Conservation (phyloP, 1,140 invertebrate genomes). For the Brachionus asplanchnoidis region DNA sequence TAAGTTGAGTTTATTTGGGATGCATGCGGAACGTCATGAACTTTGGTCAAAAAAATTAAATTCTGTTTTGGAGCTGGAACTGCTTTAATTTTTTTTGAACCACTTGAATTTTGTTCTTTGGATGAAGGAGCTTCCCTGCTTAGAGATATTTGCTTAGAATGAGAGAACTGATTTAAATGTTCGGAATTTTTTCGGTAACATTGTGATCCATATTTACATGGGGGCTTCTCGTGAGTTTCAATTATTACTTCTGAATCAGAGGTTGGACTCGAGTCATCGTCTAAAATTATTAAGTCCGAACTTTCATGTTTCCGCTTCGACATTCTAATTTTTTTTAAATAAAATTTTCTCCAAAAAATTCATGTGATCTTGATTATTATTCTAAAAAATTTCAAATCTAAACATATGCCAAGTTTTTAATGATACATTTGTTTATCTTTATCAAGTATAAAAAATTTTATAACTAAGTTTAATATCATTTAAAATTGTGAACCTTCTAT, state of each 20-base stretch:
- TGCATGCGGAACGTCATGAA: not conserved
- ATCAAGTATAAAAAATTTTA: too few species aligned
- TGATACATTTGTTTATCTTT: not conserved
- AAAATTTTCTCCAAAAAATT: not conserved
- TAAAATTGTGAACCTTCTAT: too few species aligned
- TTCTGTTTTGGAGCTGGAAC: not conserved
- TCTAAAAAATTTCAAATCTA: not conserved
- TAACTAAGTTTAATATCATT: too few species aligned
- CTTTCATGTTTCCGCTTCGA: not conserved
- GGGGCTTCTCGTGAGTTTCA: conserved; percentile 37
- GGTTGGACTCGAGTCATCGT: not conserved
- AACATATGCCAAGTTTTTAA: not conserved
- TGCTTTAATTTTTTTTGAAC: not conserved
- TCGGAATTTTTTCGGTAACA: conserved; percentile 78
- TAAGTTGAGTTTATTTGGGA: conserved; percentile 11
- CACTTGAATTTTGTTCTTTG: not conserved
- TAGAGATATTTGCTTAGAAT: conserved; percentile 59
- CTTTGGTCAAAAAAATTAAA: not conserved
- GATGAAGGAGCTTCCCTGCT: too few species aligned
- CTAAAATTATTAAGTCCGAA: not conserved
- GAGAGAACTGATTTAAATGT: conserved; percentile 72
- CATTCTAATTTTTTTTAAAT: not conserved
- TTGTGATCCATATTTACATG: conserved; percentile 71
- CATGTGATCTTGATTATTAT: conserved; percentile 10
- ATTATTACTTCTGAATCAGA: not conserved